Evolutionary conservation across 2,888 invertebrate species (phyloP).

Genomic region (Monoplex corrugatus): DNA sequence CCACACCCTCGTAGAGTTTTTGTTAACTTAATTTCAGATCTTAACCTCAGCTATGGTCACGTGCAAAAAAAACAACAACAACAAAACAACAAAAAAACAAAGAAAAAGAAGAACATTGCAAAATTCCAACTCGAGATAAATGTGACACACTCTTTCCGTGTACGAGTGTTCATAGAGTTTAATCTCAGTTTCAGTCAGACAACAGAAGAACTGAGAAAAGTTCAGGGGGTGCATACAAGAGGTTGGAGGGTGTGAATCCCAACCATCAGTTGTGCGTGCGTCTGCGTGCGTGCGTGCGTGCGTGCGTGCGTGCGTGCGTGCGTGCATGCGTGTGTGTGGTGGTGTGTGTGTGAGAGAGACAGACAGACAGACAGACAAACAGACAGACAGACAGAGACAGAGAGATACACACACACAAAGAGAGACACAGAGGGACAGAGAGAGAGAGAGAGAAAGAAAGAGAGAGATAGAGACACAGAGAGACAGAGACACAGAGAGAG

Average conservation of each 20-base stretch:
- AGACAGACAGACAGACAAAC: background rate
- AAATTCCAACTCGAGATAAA: no score
- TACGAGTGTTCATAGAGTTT: no score
- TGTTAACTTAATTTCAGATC: no score
- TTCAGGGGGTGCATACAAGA: no score
- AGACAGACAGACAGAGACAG: background rate
- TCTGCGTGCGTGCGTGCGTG: conserved; percentile 51
- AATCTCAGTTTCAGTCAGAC: no score
- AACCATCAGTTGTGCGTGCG: background rate
- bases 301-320: conserved; percentile 47
- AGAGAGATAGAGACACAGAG: background rate
- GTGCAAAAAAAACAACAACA: background rate
- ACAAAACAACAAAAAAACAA: background rate
- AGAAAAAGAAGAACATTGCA: no score
- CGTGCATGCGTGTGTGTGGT: conserved; percentile 33
- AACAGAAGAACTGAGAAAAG: background rate
- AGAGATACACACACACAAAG: background rate
- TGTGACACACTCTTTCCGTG: no score
- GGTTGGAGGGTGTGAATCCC: background rate
- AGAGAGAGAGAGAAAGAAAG: background rate
- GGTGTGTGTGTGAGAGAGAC: background rate
- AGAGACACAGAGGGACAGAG: background rate
- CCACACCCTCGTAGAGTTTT: no score
- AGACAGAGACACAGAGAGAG: background rate
- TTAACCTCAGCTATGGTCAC: no score